Base-by-base conservation (phyloP, 1,140 invertebrate genomes). In the Tetragnatha versicolor region DNA sequence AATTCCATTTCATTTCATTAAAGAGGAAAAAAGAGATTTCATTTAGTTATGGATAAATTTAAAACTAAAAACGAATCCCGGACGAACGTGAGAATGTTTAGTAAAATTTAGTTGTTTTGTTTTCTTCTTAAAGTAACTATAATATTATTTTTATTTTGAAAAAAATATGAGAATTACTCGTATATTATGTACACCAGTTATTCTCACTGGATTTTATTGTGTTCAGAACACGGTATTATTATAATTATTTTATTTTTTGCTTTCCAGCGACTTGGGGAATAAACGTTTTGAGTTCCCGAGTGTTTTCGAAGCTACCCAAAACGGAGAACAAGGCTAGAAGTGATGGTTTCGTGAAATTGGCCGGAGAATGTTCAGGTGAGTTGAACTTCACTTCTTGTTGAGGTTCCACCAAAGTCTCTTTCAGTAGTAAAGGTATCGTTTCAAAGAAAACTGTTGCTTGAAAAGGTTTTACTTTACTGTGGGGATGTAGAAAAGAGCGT, bases 261-360 rank as follows among this genome's bases (percentile, higher is more conserved):
- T 53, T n/a, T 39, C 9, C 42, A 80, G 79, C 78, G 0, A 80
- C 79, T n/a, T 80, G 79, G 79, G 79, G 79, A 39, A 14, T 51
- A 7, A 70, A 79, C 33, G n/a, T 53, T 0, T 29, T 79, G 7
- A 79, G 47, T 65, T 73, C 66, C 3, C n/a, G 49, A 31, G 31
- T 60, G 3, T 79, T 79, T 47, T 20, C 76, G 9, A 79, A 60
- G 42, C 35, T 79, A 14, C 66, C 66, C 3, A 39, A 53, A 53
- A 79, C 76, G 10, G 65, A 66, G 31, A 69, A 31, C 49, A 49
- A 37, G 29, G 49, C 78, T 39, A n/a, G 61, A 39, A 66, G 60
- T n/a, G 63, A 77, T 29, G 75, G 78, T 10, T 79, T 65, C 42
- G 42, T 45, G 2, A 37, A 39, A 10, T 31, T 73, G 49, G 42